Evolutionary conservation across 2,888 invertebrate genomes (phyloP).

Genomic region (Xestia ashworthii): DNA sequence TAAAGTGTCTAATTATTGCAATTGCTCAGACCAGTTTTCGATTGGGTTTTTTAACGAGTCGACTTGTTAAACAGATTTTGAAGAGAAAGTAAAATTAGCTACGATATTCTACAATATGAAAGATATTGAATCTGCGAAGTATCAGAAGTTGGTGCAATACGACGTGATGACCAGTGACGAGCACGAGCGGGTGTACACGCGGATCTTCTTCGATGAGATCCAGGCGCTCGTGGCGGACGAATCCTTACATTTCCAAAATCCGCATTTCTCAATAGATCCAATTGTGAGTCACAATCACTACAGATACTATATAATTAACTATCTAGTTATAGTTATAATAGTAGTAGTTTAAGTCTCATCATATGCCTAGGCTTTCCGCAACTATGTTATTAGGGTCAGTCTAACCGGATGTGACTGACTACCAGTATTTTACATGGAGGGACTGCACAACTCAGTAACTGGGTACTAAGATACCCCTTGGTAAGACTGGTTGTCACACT

Average conservation of each 20-base stretch:
- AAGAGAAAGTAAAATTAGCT: slow-evolving; percentile 85
- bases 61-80: slow-evolving; percentile 77
- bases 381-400: not conserved
- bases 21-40: not conserved
- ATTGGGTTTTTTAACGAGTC: not conserved
- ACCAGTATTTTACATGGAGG: not conserved
- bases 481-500: not conserved
- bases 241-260: slow-evolving; percentile 79
- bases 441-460: not conserved
- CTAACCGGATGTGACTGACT: not conserved
- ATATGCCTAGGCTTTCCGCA: not conserved
- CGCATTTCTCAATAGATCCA: slow-evolving; percentile 89
- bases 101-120: slow-evolving; percentile 81
- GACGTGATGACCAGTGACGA: slow-evolving; percentile 85
- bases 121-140: slow-evolving; percentile 80
- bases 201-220: slow-evolving; percentile 86
- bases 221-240: slow-evolving; percentile 85
- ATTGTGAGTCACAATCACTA: slow-evolving; percentile 80
- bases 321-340: not conserved
- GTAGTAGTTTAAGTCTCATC: not conserved
- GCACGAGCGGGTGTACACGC: slow-evolving; percentile 84
- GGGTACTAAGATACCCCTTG: not conserved
- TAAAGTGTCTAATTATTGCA: not conserved
- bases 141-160: slow-evolving; percentile 81
- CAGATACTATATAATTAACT: not conserved